Evolutionary conservation across 2,797 vertebrate genomes (phyloP).

Genomic region (Geotrypetes seraphini): DNA sequence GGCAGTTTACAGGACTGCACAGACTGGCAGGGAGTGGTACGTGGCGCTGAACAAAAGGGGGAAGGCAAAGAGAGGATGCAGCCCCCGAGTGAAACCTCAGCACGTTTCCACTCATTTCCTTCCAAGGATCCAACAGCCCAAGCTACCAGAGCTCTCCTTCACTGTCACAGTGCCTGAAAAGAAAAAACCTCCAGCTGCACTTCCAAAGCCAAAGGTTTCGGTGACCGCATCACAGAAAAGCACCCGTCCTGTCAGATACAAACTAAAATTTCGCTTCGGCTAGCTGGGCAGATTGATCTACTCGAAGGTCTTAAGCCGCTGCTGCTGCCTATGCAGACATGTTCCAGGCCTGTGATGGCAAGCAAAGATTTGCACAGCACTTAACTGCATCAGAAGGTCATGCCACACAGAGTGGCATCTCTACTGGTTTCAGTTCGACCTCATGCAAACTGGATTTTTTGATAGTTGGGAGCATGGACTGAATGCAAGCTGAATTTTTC

Average conservation of each 20-base stretch:
- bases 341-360: neutral
- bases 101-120: conserved; percentile 90
- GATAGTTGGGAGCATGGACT: neutral
- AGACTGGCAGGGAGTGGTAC: conserved; percentile 80
- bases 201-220: conserved; percentile 32
- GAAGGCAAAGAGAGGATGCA: conserved; percentile 89
- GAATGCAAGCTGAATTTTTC: conserved; percentile 7
- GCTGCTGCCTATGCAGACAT: too few species aligned
- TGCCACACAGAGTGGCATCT: neutral
- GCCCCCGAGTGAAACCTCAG: conserved; percentile 81
- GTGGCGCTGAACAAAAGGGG: conserved; percentile 92
- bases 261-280: conserved; percentile 67
- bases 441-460: conserved; percentile 1
- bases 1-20: conserved; percentile 67
- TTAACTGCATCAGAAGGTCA: conserved; percentile 1
- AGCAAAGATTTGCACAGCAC: neutral
- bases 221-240: conserved; percentile 30
- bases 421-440: neutral
- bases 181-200: conserved; percentile 37
- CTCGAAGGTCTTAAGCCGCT: too few species aligned
- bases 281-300: neutral
- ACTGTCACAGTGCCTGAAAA: conserved; percentile 67
- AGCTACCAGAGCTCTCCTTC: conserved; percentile 67
- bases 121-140: conserved; percentile 66
- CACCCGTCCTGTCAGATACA: conserved; percentile 41